Evolutionary conservation across 2,113 vertebrate species (phyloP).

Genomic region (Pholis gunnellus): DNA sequence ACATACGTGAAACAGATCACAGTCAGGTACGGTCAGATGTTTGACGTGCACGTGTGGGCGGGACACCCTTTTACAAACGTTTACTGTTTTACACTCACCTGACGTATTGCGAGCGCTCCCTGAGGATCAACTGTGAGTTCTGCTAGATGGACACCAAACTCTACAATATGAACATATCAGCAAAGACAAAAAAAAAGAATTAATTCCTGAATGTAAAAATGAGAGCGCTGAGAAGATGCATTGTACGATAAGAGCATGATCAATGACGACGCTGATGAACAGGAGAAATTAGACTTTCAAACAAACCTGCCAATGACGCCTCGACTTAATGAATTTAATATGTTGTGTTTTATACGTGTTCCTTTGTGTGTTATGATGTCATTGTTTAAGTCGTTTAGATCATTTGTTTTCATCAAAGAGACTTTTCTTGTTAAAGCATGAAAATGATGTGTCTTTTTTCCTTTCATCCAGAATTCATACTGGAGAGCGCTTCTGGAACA

Average conservation of each 20-base stretch:
- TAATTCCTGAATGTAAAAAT: background rate
- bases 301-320: background rate
- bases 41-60: background rate
- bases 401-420: background rate
- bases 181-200: background rate
- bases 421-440: background rate
- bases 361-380: background rate
- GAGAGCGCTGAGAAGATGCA: background rate
- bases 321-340: background rate
- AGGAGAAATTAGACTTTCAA: background rate
- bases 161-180: conserved; percentile 71
- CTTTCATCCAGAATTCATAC: background rate
- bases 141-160: conserved; percentile 98
- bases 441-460: background rate
- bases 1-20: too few species aligned
- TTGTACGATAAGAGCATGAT: background rate
- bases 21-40: background rate
- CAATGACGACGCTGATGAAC: background rate
- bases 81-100: conserved; percentile 85
- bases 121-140: conserved; percentile 97
- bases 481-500: background rate
- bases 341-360: background rate
- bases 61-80: background rate
- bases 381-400: background rate
- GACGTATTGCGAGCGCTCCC: conserved; percentile 95